These are phyloP conservation scores for Meteorus sp. DNA, from an alignment of 1,140 invertebrate genomes.

Conservation along the genomic window DNA sequence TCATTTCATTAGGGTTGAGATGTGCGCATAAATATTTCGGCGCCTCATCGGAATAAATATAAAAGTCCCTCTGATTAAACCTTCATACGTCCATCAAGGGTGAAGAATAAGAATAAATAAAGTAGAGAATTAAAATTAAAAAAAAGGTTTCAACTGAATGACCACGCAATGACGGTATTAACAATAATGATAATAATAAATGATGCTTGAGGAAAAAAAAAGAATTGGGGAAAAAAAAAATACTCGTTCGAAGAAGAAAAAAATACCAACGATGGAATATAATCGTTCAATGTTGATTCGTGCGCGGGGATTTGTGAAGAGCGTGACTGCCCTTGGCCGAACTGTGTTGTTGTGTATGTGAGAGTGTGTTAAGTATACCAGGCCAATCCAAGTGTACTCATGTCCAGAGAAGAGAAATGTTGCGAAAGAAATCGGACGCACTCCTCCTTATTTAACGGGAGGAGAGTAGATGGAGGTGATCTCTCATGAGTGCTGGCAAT, in stretches of 20 bases:
- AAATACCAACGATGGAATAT: not conserved
- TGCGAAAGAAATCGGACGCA: constrained; percentile 22
- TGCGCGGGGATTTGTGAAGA: constrained; percentile 20
- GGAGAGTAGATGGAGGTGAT: too few relatives aligned
- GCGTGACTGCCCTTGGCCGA: constrained; percentile 33
- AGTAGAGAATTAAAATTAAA: too few relatives aligned
- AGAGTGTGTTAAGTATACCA: constrained; percentile 22
- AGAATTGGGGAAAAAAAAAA: not conserved
- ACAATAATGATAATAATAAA: not conserved
- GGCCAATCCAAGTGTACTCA: not conserved
- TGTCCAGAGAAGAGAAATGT: too few relatives aligned
- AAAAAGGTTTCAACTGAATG: not conserved
- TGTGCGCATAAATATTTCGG: not conserved
- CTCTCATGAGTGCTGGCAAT: constrained; percentile 12
- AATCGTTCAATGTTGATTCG: constrained; percentile 10
- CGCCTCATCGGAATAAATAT: not conserved
- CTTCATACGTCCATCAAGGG: constrained; percentile 21
- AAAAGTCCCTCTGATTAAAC: constrained; percentile 14
- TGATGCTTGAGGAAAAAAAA: constrained; percentile 1
- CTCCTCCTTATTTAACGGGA: not conserved
- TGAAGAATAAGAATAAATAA: too few relatives aligned
- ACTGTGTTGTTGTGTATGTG: not conserved
- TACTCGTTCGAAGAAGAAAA: not conserved
- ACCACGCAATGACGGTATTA: constrained; percentile 1
- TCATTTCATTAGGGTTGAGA: too few relatives aligned